Base-by-base conservation (phyloP, 2,113 vertebrate genomes). In the Megalops atlanticus region DNA sequence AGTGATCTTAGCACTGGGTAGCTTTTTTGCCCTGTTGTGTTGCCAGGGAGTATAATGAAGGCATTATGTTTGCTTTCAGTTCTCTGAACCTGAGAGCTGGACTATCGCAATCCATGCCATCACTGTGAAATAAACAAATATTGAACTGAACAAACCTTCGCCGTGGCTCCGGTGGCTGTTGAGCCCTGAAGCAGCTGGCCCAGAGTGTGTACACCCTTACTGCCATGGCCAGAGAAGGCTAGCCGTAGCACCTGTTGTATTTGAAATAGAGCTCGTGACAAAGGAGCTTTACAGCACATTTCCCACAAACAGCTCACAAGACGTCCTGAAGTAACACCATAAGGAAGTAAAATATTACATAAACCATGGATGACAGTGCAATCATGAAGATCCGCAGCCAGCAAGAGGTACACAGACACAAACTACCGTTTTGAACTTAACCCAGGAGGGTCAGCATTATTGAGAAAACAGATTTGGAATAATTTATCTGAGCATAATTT, bases 401-500 rank as follows among this genome's bases (percentile, higher is more conserved):
- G 52, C 52, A 58, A 74, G 43, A 72, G 69, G 14, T 12, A 72
- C 10, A 72, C 31, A 72, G 69, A 72, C 18, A 24, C 12, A 74
- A n/a, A 10, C 1, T 10, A n/a, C 72, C 24, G 21, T 39, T 41
- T 74, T 70, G 11, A 6, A 35, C 35, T 24, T n/a, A 58, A n/a
- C 21, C 18, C n/a, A 18, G n/a, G 24, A 7, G n/a, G n/a, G n/a
- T 4, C n/a, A 64, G 31, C 11, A n/a, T 64, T 58, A 31, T 45
- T 74, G 4, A 35, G 77, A 16, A 40, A 79, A 72, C 43, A 76
- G 15, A 52, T n/a, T n/a, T 45, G 58, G n/a, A 1, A 7, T 8
- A 64, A 31, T 64, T 31, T 2, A 31, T 68, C 70, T 69, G 58
- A 74, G 77, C 83, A 21, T n/a, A 68, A 78, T 43, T 41, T 15